phyloP scores from a whole-genome alignment of 2,113 vertebrate species.

The Petrocephalus microphthalmus region DNA sequence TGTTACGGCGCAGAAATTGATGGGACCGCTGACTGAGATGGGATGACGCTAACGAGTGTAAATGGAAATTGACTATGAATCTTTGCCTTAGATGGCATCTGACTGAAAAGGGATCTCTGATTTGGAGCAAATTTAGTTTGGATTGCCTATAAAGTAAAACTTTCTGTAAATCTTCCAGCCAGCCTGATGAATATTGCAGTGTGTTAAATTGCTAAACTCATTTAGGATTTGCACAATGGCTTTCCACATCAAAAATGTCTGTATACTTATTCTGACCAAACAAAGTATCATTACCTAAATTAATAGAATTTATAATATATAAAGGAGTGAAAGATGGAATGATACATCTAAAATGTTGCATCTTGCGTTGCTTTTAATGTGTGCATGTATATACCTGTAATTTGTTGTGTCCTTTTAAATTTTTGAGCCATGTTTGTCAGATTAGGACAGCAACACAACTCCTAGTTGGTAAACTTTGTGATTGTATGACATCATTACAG shows the following conservation, averaged over 20 bases:
- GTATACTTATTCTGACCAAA: neutral
- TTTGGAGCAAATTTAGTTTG: constrained; percentile 6
- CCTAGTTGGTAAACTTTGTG: neutral
- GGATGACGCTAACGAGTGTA: neutral
- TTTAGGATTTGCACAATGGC: neutral
- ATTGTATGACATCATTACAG: neutral
- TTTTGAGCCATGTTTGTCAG: constrained; percentile 2
- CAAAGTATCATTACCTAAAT: neutral
- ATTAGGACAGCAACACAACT: neutral
- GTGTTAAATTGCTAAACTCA: neutral
- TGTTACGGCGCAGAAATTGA: neutral
- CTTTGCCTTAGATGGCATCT: neutral
- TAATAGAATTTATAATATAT: constrained; percentile 6
- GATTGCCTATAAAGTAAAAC: neutral
- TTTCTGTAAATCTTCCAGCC: neutral
- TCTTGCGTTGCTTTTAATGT: neutral
- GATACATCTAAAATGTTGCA: constrained; percentile 4
- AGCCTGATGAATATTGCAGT: neutral
- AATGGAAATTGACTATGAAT: neutral
- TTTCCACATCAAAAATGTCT: neutral
- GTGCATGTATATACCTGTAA: neutral
- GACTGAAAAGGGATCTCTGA: neutral
- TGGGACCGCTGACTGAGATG: neutral
- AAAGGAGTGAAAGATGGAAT: neutral
- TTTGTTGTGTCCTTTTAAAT: neutral